phyloP scores from a whole-genome alignment of 2,888 invertebrate species.

The Stenurella melanura region DNA sequence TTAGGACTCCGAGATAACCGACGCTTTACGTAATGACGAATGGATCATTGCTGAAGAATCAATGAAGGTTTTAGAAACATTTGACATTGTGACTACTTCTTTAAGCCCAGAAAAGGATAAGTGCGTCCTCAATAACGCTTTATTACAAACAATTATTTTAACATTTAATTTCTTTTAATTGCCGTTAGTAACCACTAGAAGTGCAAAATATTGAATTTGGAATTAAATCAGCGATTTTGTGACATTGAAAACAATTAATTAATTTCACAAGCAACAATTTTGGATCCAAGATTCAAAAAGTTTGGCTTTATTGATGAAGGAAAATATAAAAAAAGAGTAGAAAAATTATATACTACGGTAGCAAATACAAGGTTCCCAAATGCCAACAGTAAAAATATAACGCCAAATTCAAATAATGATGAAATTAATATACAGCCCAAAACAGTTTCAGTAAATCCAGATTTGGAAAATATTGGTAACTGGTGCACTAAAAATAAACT shows the following conservation, averaged over 20 bases:
- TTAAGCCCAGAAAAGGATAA: neutral
- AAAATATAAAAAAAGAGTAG: neutral
- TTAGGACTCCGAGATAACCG: neutral
- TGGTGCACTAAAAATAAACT: too few species aligned
- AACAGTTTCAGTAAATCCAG: too few species aligned
- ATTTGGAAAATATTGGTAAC: too few species aligned
- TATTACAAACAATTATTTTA: neutral
- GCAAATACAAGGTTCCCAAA: slow-evolving; percentile 1
- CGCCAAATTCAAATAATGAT: too few species aligned
- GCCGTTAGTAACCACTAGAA: neutral
- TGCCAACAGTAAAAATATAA: neutral
- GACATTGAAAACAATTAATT: neutral
- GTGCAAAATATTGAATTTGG: neutral
- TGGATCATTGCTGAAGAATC: neutral
- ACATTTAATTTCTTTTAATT: neutral
- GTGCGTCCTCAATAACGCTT: neutral
- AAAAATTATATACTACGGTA: neutral
- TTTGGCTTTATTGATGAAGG: neutral
- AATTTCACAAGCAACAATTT: neutral
- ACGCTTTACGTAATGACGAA: neutral
- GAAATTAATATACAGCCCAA: too few species aligned
- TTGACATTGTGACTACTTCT: neutral
- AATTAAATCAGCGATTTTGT: slow-evolving; percentile 1
- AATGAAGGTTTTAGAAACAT: neutral
- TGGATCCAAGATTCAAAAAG: slow-evolving; percentile 3